A percentile compares a stretch with the other conserved stretches of the same genome.
Conservation (phyloP, 2,113 vertebrate genomes). For the Phaetusa simplex region DNA sequence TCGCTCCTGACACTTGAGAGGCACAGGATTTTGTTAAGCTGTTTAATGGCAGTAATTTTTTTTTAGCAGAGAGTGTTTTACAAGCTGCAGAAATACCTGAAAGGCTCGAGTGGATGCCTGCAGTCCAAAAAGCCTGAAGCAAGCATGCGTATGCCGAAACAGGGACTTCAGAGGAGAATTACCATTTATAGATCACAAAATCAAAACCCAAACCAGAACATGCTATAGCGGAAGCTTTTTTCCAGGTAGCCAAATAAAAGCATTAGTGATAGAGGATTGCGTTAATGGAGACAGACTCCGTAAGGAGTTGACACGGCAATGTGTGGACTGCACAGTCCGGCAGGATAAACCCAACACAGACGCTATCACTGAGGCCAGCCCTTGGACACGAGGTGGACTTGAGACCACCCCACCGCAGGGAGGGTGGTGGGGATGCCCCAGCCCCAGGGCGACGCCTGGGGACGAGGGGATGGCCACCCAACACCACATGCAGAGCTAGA, state of each 20-base stretch:
- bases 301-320: fast-evolving
- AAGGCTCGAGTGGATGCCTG: neutral
- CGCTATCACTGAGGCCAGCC: fast-evolving
- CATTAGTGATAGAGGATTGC: neutral
- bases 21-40: neutral
- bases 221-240: neutral
- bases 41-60: neutral
- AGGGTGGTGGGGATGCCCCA: neutral
- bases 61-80: neutral
- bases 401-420: neutral
- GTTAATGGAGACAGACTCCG: fast-evolving
- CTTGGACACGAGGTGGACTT: fast-evolving
- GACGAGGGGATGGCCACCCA: too few species aligned
- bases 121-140: neutral
- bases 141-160: neutral
- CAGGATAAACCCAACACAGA: neutral
- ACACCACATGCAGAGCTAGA: fast-evolving
- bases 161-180: neutral
- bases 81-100: neutral
- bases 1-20: neutral
- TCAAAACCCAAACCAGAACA: neutral
- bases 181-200: neutral
- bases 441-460: neutral
- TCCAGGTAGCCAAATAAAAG: neutral
- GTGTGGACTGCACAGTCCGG: fast-evolving